These are phyloP conservation scores for Varanus komodoensis DNA, from an alignment of 2,113 vertebrate genomes.

Conservation along the genomic window DNA sequence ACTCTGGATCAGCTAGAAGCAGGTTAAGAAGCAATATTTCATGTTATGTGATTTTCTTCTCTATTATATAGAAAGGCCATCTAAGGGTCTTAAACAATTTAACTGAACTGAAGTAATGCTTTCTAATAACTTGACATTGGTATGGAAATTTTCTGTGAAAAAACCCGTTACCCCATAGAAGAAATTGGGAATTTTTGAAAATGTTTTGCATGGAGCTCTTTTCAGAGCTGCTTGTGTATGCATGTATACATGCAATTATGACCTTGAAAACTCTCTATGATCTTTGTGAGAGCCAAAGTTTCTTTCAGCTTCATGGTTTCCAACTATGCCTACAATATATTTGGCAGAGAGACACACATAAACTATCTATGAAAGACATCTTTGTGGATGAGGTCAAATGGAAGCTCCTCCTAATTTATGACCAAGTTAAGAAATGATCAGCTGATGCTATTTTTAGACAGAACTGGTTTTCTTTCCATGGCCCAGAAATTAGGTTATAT, in stretches of 20 bases:
- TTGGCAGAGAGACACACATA: constrained; percentile 4
- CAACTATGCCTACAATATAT: not conserved
- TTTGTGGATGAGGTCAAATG: not conserved
- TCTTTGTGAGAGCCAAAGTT: not conserved
- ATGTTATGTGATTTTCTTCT: not conserved
- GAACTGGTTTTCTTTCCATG: not conserved
- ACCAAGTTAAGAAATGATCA: not conserved
- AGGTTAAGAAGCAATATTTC: not conserved
- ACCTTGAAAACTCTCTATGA: not conserved
- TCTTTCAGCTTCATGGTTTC: not conserved
- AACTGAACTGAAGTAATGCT: not conserved
- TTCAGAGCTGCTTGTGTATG: no score
- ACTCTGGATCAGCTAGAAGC: not conserved
- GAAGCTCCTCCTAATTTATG: not conserved
- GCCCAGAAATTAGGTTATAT: not conserved
- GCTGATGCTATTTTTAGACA: not conserved
- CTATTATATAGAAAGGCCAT: not conserved
- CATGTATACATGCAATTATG: not conserved
- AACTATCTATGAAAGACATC: not conserved
- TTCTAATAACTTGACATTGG: not conserved
- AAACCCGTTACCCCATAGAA: not conserved
- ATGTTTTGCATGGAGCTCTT: not conserved
- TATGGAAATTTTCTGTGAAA: not conserved
- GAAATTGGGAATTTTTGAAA: not conserved
- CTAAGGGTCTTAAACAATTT: not conserved